Base-by-base conservation (phyloP, 2,888 invertebrate genomes). In the Omphaloscelis lunosa region DNA sequence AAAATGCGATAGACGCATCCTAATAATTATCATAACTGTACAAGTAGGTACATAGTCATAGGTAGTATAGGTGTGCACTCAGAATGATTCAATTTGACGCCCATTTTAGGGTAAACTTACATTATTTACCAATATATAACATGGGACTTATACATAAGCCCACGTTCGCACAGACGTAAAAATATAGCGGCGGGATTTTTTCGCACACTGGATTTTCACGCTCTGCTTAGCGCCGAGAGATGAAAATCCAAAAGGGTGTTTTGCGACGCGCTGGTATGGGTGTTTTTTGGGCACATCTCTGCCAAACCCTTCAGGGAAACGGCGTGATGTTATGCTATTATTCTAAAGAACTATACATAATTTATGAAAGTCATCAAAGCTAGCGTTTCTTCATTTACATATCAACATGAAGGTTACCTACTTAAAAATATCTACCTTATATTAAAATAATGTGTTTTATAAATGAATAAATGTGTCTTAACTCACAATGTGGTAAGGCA, bases 21-120 rank as follows among this genome's bases (percentile, higher is more conserved):
- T 68, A 11, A 27, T 34, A 23, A 82, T 62, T 74, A 63, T 45
- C 41, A 11, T 67, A 67, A 67, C 4, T 20, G 39, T 39, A 7
- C 2, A 34, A 34, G 34, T 34, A 34, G 34, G 34, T 34, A 34
- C 34, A 34, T 34, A 34, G 34, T 34, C 4, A 9, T 59, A 29
- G 53, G 5, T 39, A 41, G n/a, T 65, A n/a, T n/a, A 20, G 62
- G 63, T 75, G 58, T 63, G 27, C 45, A 41, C 23, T 45, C 9
- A 53, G n/a, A 23, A 45, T 59, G 20, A 63, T 62, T 62, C 6
- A 29, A 53, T 76, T 56, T 7, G 12, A 39, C n/a, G 56, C 15
- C n/a, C 11, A 45, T 51, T 45, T 70, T 41, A 53, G 9, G 53
- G 17, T 29, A 29, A 48, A 45, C 12, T 66, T 20, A 39, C 8